Evolutionary conservation across 2,797 vertebrate genomes (phyloP).

Genomic region (Knipowitschia caucasica): DNA sequence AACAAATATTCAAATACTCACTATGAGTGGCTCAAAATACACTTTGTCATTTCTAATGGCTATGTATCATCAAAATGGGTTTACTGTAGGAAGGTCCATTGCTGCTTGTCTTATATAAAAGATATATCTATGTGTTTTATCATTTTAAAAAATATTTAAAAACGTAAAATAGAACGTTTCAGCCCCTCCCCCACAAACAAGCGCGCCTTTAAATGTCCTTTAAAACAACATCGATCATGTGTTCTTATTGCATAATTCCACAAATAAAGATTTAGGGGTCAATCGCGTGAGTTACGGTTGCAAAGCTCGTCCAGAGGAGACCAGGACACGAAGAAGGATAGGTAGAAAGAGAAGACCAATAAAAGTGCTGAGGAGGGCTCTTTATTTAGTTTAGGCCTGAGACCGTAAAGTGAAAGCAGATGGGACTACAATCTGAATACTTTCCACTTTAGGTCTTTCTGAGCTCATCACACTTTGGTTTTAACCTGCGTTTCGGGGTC

Average conservation of each 20-base stretch:
- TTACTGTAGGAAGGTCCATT: no score
- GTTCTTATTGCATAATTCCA: not conserved
- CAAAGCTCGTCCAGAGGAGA: constrained; percentile 28
- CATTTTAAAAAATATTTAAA: no score
- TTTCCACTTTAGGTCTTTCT: constrained; percentile 80
- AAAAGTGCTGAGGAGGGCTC: constrained; percentile 74
- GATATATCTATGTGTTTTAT: no score
- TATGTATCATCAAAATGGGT: no score
- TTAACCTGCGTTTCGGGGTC: constrained; percentile 50
- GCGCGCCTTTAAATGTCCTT: no score
- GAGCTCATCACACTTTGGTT: constrained; percentile 58
- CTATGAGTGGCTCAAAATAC: no score
- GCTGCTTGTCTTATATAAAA: no score
- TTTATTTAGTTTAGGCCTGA: constrained; percentile 80
- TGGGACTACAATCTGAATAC: constrained; percentile 72
- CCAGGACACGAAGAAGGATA: constrained; percentile 39
- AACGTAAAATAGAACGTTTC: no score
- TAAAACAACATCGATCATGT: no score
- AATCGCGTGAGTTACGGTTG: constrained; percentile 28
- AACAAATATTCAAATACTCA: no score
- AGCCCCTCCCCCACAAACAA: no score
- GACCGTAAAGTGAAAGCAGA: constrained; percentile 80
- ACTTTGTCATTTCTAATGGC: no score
- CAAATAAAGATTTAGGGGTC: constrained; percentile 3
- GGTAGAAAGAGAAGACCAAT: constrained; percentile 55